Conservation (phyloP, 2,797 vertebrate genomes). For the Acipenser transmontanus region DNA sequence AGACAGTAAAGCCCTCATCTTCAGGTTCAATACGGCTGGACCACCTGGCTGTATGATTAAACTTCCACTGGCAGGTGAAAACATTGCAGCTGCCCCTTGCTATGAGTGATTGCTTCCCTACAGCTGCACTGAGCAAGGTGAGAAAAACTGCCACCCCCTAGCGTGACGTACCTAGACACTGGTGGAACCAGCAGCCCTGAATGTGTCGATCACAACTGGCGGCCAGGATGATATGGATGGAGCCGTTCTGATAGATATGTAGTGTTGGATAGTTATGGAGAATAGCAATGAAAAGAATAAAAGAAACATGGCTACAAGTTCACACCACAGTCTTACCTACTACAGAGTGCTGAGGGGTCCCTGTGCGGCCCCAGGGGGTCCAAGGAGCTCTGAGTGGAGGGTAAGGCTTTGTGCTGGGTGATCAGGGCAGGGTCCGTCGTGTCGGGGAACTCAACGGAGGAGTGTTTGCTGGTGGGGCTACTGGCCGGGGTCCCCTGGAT, state of each 20-base stretch:
- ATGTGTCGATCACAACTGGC: too few species aligned
- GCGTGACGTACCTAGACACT: too few species aligned
- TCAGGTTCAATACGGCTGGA: background rate
- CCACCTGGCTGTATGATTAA: background rate
- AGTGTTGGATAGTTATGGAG: too few species aligned
- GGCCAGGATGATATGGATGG: too few species aligned
- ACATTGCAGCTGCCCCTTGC: background rate
- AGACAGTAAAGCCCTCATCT: too few species aligned
- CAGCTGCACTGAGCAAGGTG: background rate
- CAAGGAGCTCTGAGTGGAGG: constrained; percentile 39
- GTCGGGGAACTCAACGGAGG: constrained; percentile 54
- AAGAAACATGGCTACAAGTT: too few species aligned
- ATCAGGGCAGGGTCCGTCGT: constrained; percentile 27
- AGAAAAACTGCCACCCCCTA: too few species aligned
- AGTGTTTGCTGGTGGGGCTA: constrained; percentile 55
- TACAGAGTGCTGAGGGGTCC: constrained; percentile 48
- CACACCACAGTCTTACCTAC: constrained; percentile 47
- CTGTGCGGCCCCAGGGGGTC: constrained; percentile 42
- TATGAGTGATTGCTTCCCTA: background rate
- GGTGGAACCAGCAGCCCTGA: too few species aligned
- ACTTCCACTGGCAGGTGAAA: background rate
- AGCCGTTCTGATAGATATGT: too few species aligned
- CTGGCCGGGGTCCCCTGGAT: constrained; percentile 54
- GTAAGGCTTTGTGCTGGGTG: constrained; percentile 28
- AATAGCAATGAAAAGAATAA: too few species aligned